Evolutionary conservation across 2,113 vertebrate genomes (phyloP).

Genomic region (Meles meles): DNA sequence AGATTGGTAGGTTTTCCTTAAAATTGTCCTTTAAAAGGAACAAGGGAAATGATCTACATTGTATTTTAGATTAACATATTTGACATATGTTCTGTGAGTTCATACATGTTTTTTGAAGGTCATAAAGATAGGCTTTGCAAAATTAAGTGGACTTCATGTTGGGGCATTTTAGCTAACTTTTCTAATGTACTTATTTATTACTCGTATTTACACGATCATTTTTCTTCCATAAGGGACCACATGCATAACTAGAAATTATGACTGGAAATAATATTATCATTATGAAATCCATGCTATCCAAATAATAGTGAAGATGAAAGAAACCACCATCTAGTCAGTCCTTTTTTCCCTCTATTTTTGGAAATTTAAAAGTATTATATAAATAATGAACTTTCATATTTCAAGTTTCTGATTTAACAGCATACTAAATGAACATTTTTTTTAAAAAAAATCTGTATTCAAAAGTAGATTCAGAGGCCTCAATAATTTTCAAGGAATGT

Average conservation of each 20-base stretch:
- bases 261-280: neutral
- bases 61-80: constrained; percentile 76
- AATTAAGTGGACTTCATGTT: constrained; percentile 67
- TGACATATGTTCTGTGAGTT: constrained; percentile 78
- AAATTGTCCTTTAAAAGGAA: constrained; percentile 73
- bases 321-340: neutral
- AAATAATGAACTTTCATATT: neutral
- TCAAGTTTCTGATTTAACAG: neutral
- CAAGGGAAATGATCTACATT: constrained; percentile 72
- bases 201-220: constrained; percentile 30
- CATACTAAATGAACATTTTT: neutral
- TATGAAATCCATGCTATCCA: neutral
- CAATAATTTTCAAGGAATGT: neutral
- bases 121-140: constrained; percentile 67
- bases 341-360: neutral
- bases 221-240: neutral
- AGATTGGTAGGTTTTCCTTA: constrained; percentile 69
- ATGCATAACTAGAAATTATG: neutral
- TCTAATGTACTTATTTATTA: constrained; percentile 23
- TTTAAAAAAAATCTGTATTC: neutral
- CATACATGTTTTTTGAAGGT: constrained; percentile 72
- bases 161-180: constrained; percentile 37
- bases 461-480: neutral
- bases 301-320: neutral
- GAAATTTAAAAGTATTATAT: neutral